phyloP scores from a whole-genome alignment of 2,797 vertebrate genomes.

The Cossypha caffra region DNA sequence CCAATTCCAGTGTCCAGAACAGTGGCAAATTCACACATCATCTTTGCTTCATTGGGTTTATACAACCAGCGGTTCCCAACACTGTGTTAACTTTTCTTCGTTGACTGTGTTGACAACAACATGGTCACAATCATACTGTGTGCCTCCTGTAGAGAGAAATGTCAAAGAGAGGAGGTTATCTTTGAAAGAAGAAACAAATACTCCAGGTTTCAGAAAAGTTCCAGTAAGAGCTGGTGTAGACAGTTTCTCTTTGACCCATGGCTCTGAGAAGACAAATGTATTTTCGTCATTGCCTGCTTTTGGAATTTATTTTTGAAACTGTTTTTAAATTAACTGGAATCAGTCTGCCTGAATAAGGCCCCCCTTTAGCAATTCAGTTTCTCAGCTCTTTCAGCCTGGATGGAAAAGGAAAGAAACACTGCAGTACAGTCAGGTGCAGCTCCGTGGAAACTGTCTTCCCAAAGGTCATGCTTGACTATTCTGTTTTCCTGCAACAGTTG shows the following conservation, averaged over 20 bases:
- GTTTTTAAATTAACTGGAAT: neutral
- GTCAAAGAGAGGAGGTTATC: neutral
- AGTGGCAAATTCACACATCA: neutral
- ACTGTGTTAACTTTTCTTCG: conserved; percentile 83
- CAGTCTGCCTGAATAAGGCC: neutral
- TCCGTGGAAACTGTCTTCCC: neutral
- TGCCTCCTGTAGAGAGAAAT: conserved; percentile 81
- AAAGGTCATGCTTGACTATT: neutral
- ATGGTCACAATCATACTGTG: conserved; percentile 89
- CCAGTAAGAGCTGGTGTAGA: neutral
- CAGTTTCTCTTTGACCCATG: neutral
- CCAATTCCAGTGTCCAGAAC: neutral
- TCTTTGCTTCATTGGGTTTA: conserved; percentile 55
- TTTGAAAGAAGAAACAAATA: neutral
- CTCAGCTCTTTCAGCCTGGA: neutral
- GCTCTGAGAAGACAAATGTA: neutral
- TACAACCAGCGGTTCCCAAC: conserved; percentile 87
- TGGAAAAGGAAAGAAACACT: neutral
- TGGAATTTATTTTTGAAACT: neutral
- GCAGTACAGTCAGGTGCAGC: neutral
- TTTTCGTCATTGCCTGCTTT: neutral
- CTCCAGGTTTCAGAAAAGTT: neutral
- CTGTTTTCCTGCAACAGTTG: neutral
- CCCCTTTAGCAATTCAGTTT: neutral
- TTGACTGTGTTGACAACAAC: conserved; percentile 86